These are phyloP conservation scores for Petroica traversi DNA, from an alignment of 2,113 vertebrate genomes.

Conservation along the genomic window DNA sequence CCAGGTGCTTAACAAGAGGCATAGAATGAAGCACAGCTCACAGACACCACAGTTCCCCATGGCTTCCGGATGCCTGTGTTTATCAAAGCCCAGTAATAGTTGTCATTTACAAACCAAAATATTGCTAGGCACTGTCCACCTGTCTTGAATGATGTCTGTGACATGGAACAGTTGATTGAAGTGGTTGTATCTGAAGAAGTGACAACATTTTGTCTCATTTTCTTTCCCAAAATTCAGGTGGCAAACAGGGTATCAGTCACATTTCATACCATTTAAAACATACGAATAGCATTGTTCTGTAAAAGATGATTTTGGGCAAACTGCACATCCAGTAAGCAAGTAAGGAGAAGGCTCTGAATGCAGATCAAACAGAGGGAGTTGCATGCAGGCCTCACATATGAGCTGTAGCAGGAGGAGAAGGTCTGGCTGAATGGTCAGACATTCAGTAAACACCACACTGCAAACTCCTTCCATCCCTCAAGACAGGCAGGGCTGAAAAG, in stretches of 20 bases:
- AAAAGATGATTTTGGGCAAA: not conserved
- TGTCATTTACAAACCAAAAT: not conserved
- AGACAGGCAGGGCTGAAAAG: not conserved
- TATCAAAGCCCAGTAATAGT: rapidly evolving
- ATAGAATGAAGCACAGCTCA: not conserved
- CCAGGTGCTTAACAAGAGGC: not conserved
- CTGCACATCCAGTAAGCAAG: not conserved
- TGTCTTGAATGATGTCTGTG: not conserved
- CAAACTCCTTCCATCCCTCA: not conserved
- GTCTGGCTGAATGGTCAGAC: not conserved
- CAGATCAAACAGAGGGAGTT: not conserved
- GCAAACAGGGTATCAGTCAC: not conserved
- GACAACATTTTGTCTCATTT: not conserved
- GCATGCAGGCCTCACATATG: not conserved
- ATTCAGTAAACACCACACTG: not conserved
- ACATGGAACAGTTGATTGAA: not conserved
- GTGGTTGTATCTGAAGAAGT: not conserved
- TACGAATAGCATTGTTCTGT: not conserved
- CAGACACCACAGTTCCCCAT: rapidly evolving
- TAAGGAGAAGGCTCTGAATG: not conserved
- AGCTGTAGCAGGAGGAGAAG: not conserved
- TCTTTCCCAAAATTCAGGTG: not conserved
- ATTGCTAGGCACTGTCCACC: not conserved
- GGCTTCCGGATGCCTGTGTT: rapidly evolving
- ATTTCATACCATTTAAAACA: not conserved